Base-by-base conservation (phyloP, 2,113 vertebrate species). In the Dryoscopus gambensis region DNA sequence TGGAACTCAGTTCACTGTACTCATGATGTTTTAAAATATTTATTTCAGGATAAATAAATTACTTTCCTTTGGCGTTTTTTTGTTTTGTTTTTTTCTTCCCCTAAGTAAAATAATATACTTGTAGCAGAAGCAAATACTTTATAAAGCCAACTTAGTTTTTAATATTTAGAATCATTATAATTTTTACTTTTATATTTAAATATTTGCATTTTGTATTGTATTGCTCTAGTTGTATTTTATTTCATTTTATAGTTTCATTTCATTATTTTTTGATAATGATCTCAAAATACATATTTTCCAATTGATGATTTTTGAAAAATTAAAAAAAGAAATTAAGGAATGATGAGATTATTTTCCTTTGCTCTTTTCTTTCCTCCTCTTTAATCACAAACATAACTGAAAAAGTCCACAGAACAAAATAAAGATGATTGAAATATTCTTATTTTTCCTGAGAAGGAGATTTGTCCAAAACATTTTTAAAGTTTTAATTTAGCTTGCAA, bases 61-160 rank as follows among this genome's bases (percentile, higher is more conserved):
- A 3, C 7, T 52, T 24, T 44, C 11, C 5, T 55, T n/a, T 44
- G 3, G 4, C 1, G 0, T 3, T 55, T 17, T 33, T 24, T 40
- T 27, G 2, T 6, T 17, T 47, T 46, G 8, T 31, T 39, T 31
- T 23, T 35, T 49, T 11, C 35, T 64, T 35, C 17, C 4, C 6
- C 7, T 19, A 21, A 25, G 7, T n/a, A 27, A 76, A 91, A 69
- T 18, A 31, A 47, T 40, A 19, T 39, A 3, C 24, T 60, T 81
- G 14, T 20, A 70, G 13, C 13, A 67, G 11, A 49, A 65, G 20
- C 3, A 56, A 69, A n/a, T 65, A 25, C 12, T 65, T 47, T 39
- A 40, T 16, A 69, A 15, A 80, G 2, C 3, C 5, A 30, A 37
- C 7, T 37, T 68, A 40, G 3, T 13, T 93, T 75, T 75, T 75